Base-by-base conservation (phyloP, 2,797 vertebrate genomes). In the Darevskia mixta region DNA sequence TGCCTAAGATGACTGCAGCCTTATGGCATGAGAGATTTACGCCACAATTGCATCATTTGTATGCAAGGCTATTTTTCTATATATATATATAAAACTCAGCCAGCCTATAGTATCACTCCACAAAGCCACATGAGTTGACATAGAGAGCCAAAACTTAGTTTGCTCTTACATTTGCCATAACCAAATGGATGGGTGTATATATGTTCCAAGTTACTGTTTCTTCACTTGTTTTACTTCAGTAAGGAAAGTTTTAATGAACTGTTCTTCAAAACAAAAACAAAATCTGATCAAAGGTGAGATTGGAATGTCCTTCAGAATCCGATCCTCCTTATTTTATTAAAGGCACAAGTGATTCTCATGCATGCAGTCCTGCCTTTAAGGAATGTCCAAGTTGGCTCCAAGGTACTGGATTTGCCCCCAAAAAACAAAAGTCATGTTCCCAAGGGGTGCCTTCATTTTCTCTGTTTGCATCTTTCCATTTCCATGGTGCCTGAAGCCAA, bases 401-500 rank as follows among this genome's bases (percentile, higher is more conserved):
- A 71, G 9, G 49, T 67, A 29, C 18, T 38, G 58, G 61, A 78
- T 43, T 85, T 64, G 58, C 66, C 66, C 78, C 13, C 27, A 45
- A 77, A 85, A 66, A 58, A 85, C 38, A 85, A 77, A 77, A 79
- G 75, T 49, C 66, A 32, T 49, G 20, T 69, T 86, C 84, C 38
- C 84, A 79, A 35, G 43, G n/a, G 11, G 67, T 86, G 23, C 75
- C 66, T 86, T 86, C n/a, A 78, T 67, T 61, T 49, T 67, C 64
- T 45, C 8, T 67, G 20, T 78, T 86, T 78, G 73, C 75, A 78
- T 85, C 83, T 86, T 86, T 67, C 61, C 61, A 49, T 78, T 13
- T 77, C n/a, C 9, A 49, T 66, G n/a, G 61, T 17, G 20, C 61
- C 61, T 49, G 41, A 45, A 73, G 45, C 82, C 88, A 79, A 23